These are phyloP conservation scores for Acrocyrtus sp. DNA, from an alignment of 2,888 invertebrate species.

Conservation along the genomic window DNA sequence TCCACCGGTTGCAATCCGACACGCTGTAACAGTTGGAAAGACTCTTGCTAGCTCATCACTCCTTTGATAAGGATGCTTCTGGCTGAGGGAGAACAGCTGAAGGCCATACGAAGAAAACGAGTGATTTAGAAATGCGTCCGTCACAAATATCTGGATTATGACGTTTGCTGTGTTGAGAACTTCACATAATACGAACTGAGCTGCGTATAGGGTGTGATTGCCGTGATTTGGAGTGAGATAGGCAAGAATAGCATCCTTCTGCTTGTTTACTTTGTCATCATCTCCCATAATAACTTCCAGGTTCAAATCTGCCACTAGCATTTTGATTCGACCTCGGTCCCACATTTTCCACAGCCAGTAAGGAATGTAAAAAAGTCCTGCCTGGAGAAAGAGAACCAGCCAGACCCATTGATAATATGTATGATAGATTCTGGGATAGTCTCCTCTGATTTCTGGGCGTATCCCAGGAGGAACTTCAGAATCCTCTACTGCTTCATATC, in stretches of 20 bases:
- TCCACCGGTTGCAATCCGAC: constrained; percentile 50
- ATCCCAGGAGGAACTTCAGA: constrained; percentile 51
- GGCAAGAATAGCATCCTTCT: constrained; percentile 51
- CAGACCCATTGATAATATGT: constrained; percentile 61
- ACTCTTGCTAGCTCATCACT: constrained; percentile 47
- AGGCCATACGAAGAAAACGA: constrained; percentile 50
- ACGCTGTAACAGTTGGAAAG: constrained; percentile 55
- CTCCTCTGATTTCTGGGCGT: constrained; percentile 44
- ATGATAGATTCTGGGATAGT: constrained; percentile 33
- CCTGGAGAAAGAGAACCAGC: constrained; percentile 52
- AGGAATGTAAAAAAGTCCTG: constrained; percentile 53
- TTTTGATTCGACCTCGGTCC: constrained; percentile 49
- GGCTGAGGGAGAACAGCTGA: constrained; percentile 35
- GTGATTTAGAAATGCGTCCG: constrained; percentile 50
- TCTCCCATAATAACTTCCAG: constrained; percentile 28
- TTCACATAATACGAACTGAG: constrained; percentile 48
- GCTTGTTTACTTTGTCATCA: constrained; percentile 43
- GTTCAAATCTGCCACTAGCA: constrained; percentile 51
- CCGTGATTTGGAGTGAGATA: constrained; percentile 52
- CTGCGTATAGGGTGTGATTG: constrained; percentile 43
- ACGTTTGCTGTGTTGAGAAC: constrained; percentile 44
- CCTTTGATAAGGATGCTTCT: constrained; percentile 50
- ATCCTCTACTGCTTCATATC: constrained; percentile 57
- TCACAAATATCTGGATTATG: constrained; percentile 44
- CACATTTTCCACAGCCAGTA: constrained; percentile 49